phyloP scores from a whole-genome alignment of 2,888 invertebrate genomes.

The Pristionchus fissidentatus region DNA sequence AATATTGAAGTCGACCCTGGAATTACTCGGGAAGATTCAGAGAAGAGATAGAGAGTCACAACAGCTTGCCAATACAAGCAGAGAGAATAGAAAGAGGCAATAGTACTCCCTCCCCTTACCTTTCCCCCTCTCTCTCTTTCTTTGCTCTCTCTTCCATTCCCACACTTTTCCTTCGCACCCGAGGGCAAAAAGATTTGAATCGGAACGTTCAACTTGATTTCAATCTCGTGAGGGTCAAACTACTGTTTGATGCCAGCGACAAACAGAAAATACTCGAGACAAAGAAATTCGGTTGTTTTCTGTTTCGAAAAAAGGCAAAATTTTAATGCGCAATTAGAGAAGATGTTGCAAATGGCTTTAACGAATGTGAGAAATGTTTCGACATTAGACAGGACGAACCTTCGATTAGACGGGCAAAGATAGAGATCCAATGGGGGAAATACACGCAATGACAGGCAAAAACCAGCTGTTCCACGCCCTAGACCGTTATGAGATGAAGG shows the following conservation, averaged over 20 bases:
- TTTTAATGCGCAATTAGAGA: too few species aligned
- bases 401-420: too few species aligned
- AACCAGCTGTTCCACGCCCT: neutral
- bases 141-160: neutral
- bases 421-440: neutral
- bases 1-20: neutral
- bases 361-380: too few species aligned
- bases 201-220: conserved; percentile 15
- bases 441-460: neutral
- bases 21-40: neutral
- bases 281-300: too few species aligned
- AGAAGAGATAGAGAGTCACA: neutral
- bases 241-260: neutral
- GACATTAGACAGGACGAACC: too few species aligned
- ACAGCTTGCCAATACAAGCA: neutral
- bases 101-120: conserved; percentile 6
- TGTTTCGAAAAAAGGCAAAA: too few species aligned
- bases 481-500: conserved; percentile 52
- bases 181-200: conserved; percentile 18
- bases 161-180: neutral
- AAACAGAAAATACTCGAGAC: neutral
- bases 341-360: too few species aligned
- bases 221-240: neutral
- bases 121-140: conserved; percentile 5
- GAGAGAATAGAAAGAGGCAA: neutral